phyloP scores from a whole-genome alignment of 2,888 invertebrate species.

The Spilarctia lutea region DNA sequence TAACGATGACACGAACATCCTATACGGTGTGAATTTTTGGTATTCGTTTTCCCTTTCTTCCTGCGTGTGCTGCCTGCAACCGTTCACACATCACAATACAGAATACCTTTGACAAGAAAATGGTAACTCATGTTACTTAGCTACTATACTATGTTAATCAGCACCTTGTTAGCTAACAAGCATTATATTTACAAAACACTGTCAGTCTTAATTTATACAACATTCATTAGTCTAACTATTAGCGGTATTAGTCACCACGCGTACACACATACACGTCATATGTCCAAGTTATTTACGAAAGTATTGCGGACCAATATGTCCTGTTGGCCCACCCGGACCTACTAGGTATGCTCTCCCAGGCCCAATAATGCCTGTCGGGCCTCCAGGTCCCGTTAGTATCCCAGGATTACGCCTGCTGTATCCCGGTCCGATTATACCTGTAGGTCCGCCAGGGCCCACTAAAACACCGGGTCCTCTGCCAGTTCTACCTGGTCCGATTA shows the following conservation, averaged over 20 bases:
- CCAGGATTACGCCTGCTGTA: constrained; percentile 57
- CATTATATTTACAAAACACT: constrained; percentile 47
- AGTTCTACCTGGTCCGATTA: constrained; percentile 59
- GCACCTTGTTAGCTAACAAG: constrained; percentile 35
- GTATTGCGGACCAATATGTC: constrained; percentile 69
- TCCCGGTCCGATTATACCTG: constrained; percentile 61
- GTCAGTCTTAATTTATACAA: constrained; percentile 40
- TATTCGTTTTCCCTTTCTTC: constrained; percentile 3
- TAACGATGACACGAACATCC: constrained; percentile 20
- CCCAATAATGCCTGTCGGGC: constrained; percentile 67
- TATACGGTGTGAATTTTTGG: constrained; percentile 2
- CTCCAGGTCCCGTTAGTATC: constrained; percentile 76
- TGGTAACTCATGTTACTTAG: constrained; percentile 29
- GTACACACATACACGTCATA: constrained; percentile 38
- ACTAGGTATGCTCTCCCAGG: constrained; percentile 56
- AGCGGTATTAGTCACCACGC: constrained; percentile 57
- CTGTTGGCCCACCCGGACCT: constrained; percentile 82
- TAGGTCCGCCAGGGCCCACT: constrained; percentile 75
- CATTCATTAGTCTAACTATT: constrained; percentile 40
- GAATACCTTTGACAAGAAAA: constrained; percentile 9
- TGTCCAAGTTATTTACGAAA: constrained; percentile 74
- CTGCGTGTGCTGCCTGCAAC: constrained; percentile 39
- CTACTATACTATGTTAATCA: constrained; percentile 37
- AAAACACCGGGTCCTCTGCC: constrained; percentile 58
- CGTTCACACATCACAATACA: constrained; percentile 26